Evolutionary conservation across 2,113 vertebrate species (phyloP), one percentile per base, ranked within the genome.

Genomic region (Willisornis vidua): DNA sequence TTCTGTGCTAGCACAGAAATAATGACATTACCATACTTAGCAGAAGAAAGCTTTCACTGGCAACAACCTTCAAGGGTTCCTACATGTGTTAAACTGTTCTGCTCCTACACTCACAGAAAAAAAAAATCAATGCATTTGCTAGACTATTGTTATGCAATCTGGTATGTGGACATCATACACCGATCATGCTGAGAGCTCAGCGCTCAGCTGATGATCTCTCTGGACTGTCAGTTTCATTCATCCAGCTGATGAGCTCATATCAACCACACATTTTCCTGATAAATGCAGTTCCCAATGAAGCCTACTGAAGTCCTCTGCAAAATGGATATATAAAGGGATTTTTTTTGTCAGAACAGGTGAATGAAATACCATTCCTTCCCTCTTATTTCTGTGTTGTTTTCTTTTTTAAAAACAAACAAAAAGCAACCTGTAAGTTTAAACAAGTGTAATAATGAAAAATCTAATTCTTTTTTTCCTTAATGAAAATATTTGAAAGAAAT

Each of bases 251-350:
- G 87, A 94, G 85, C 54, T 95, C 54, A 7, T 58, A 96, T 78
- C 39, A 93, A 66, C 51, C 43, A 67, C n/a, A 18, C 22, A 41
- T 97, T 96, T 94, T 94, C 94, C 87, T 96, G 96, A 97, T 79
- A 61, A 63, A 81, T 89, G 93, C 75, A 87, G 45, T 91, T 96
- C 70, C 48, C 89, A 91, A 6, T 68, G 71, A 87, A 28, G 35
- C n/a, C 78, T 51, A 11, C 91, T 78, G 85, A 96, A 80, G 70
- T 86, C 90, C 72, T 97, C 79, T 86, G 93, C 85, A 96, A 96
- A 97, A 97, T 61, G 29, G 18, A 15, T 57, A 13, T 49, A 75
- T 12, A 49, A 92, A 92, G 55, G 39, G 70, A 83, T 81, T 86
- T 81, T 78, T 91, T 72, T 81, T 65, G 71, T 93, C 57, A 57